Base-by-base conservation (phyloP, 1,140 invertebrate genomes). In the Drosophila nasuta region DNA sequence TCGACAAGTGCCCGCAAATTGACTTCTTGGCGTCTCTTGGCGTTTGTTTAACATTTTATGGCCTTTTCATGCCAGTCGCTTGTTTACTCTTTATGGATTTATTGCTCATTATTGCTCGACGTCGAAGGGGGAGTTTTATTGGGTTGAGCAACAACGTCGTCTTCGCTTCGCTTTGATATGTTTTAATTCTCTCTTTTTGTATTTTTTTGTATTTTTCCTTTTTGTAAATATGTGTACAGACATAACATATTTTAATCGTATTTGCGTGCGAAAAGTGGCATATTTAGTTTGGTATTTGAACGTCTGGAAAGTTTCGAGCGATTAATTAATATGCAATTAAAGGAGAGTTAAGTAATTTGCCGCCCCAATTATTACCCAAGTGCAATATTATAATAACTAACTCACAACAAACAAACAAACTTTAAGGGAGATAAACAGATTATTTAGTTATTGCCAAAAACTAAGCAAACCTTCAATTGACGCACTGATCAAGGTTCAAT, bases 321-420 rank as follows among this genome's bases (percentile, higher is more conserved):
- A 62, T 51, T 49, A 75, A 75, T 69, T 75, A 63, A 75, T 69
- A 35, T 52, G 20, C 65, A 69, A 75, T 75, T 70, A 75, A 51
- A 62, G 46, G n/a, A 56, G 46, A 11, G 13, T 62, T 69, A 69
- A 69, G 51, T 62, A 62, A 68, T 69, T 62, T 67, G 38, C 57
- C 67, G 28, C 67, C 35, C 11, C 59, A 63, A 71, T 70, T 70
- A 68, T 46, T 8, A 30, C 5, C 28, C n/a, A 15, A 13, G 28
- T 59, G 58, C 28, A 52, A 63, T 38, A 45, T 33, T 33, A 33
- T 33, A 33, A 33, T 33, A 33, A 33, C 48, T 52, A 52, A 33
- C 46, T 33, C 28, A 67, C 38, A 57, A 25, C 25, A 30, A 52
- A 30, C 49, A 46, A 35, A 20, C 20, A 20, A 20, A 20, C 20